A percentile compares a stretch with the other conserved stretches of the same genome.
Evolutionary conservation across 2,888 invertebrate genomes (phyloP).

Genomic region (Schrankia costaestrigalis): DNA sequence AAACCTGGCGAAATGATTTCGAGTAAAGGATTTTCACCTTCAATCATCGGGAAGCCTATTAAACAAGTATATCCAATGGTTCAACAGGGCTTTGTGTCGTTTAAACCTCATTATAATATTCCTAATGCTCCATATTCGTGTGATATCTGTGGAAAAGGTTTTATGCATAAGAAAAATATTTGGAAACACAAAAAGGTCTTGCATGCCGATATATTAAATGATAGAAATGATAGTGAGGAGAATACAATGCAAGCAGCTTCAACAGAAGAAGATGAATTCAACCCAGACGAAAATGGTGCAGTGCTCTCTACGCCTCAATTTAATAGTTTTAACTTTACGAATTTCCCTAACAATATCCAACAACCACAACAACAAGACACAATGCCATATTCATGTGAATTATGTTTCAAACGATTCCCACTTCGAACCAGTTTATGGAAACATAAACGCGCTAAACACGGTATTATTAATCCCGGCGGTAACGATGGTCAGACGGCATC

Average conservation of each 20-base stretch:
- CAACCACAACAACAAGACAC: slow-evolving; percentile 47
- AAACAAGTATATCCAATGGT: slow-evolving; percentile 55
- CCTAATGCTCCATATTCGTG: slow-evolving; percentile 80
- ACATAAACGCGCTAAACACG: slow-evolving; percentile 77
- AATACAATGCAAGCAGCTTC: slow-evolving; percentile 77
- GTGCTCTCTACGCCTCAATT: slow-evolving; percentile 73
- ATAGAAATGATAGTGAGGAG: slow-evolving; percentile 73
- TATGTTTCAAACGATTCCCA: slow-evolving; percentile 72
- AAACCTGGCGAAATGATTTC: slow-evolving; percentile 54
- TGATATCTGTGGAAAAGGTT: slow-evolving; percentile 83
- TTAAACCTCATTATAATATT: slow-evolving; percentile 65
- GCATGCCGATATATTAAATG: slow-evolving; percentile 69
- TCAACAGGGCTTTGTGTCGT: slow-evolving; percentile 57
- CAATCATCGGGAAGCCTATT: slow-evolving; percentile 69
- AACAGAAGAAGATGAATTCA: slow-evolving; percentile 74
- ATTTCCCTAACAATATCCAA: slow-evolving; percentile 51
- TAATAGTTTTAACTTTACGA: slow-evolving; percentile 71
- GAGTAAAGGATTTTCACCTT: slow-evolving; percentile 60
- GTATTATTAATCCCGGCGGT: slow-evolving; percentile 57
- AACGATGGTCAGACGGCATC: slow-evolving; percentile 38
- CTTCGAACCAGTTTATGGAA: slow-evolving; percentile 72
- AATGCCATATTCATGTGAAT: slow-evolving; percentile 65
- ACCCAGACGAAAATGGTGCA: slow-evolving; percentile 68
- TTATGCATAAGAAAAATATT: slow-evolving; percentile 78
- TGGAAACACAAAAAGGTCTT: slow-evolving; percentile 79